Conservation (phyloP, 35 echinoderm and acorn worm genomes). For the Ophioderma brevispina region DNA sequence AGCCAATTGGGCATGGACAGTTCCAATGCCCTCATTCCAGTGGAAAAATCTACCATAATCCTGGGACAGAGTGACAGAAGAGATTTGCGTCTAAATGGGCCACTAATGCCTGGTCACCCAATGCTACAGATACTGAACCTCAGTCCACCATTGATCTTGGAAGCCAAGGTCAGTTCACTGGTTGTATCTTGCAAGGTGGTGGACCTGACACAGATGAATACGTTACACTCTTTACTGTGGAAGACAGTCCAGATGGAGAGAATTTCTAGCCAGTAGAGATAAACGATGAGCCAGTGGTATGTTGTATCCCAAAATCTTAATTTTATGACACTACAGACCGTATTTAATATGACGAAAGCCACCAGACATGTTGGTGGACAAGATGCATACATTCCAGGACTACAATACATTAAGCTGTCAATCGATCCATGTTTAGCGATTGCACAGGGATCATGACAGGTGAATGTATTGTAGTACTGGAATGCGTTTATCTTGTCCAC, state of each 20-base stretch:
- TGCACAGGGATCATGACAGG: no score
- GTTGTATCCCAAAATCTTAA: background rate
- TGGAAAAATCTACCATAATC: background rate
- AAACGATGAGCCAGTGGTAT: slow-evolving; percentile 23
- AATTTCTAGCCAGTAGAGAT: slow-evolving; percentile 44
- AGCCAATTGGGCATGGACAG: background rate
- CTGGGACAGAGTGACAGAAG: background rate
- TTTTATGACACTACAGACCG: no score
- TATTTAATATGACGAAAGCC: no score
- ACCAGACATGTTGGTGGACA: no score
- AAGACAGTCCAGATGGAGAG: slow-evolving; percentile 58
- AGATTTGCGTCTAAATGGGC: background rate
- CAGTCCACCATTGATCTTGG: slow-evolving; percentile 74
- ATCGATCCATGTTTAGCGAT: no score
- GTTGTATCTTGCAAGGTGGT: slow-evolving; percentile 70
- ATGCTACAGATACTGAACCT: slow-evolving; percentile 29
- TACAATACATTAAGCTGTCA: no score
- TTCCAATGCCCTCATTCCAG: background rate
- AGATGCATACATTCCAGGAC: no score
- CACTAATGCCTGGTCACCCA: slow-evolving; percentile 65
- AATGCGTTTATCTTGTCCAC: no score
- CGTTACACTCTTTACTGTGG: slow-evolving; percentile 60
- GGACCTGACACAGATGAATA: slow-evolving; percentile 40
- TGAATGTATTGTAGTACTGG: no score
- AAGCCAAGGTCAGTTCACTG: slow-evolving; percentile 51